phyloP scores from a whole-genome alignment of 2,888 invertebrate species.

The Volucella zonaria region DNA sequence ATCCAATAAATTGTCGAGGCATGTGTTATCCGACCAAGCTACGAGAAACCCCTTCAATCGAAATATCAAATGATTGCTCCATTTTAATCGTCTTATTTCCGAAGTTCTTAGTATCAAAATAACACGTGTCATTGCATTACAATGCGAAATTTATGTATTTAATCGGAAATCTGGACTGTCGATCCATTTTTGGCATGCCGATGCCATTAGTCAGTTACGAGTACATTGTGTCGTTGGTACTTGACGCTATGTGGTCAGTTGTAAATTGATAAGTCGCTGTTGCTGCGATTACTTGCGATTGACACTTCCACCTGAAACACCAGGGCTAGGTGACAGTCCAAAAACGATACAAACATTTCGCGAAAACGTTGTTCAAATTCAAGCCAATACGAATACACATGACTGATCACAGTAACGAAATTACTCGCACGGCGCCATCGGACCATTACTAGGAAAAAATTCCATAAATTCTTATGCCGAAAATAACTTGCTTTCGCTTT shows the following conservation, averaged over 20 bases:
- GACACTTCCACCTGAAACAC: constrained; percentile 5
- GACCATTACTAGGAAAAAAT: too few species aligned
- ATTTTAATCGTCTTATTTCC: neutral
- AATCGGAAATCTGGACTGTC: constrained; percentile 35
- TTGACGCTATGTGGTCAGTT: constrained; percentile 16
- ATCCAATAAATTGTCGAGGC: too few species aligned
- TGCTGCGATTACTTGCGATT: neutral
- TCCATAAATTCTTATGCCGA: too few species aligned
- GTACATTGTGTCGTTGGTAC: neutral
- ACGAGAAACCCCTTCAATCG: too few species aligned
- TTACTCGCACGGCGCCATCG: too few species aligned
- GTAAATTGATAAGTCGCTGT: constrained; percentile 22
- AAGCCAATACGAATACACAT: neutral
- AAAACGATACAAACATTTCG: neutral
- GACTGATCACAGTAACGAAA: neutral
- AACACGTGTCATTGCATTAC: neutral
- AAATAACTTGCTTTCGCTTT: too few species aligned
- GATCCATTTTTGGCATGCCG: constrained; percentile 28
- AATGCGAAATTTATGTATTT: constrained; percentile 25
- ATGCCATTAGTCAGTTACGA: constrained; percentile 28
- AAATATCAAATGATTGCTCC: too few species aligned
- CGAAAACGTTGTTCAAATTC: too few species aligned
- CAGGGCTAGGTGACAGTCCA: neutral
- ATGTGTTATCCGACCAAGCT: too few species aligned
- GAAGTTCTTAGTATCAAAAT: neutral